Base-by-base conservation (phyloP, 2,113 vertebrate species). In the Argyrosomus japonicus region DNA sequence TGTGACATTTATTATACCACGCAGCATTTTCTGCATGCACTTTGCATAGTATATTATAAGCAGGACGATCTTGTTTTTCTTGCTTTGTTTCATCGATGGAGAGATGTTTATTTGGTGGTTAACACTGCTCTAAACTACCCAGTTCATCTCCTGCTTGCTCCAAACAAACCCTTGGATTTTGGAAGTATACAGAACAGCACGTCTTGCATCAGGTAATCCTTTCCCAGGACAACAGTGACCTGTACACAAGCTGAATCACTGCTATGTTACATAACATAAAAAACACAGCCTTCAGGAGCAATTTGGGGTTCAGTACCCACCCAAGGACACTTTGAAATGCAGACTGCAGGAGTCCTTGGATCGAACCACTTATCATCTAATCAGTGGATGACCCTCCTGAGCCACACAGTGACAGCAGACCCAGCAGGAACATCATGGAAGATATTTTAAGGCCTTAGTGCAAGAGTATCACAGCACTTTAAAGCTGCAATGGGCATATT, bases 191-290 rank as follows among this genome's bases (percentile, higher is more conserved):
- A 29, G 70, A 19, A 53, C 13, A 13, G 29, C 17, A 17, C 32
- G 64, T 79, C 23, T 32, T 68, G 27, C 36, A 9, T 40, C 43
- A 70, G 36, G 43, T 74, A 70, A 79, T 82, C 32, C 47, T 47
- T 69, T 67, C n/a, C 53, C 19, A 48, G 79, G 27, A 27, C 23
- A 62, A 43, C 27, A 40, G 67, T 29, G 47, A 68, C 17, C 45
- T 25, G 40, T 23, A 29, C 8, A 50, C 45, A 29, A 61, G 50
- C 72, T 64, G 54, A 79, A 75, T 63, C 54, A 67, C 47, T 36
- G 43, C 56, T 43, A 50, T 21, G 67, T 50, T 88, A 10, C 18
- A 0, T 60, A 48, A 84, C 50, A 40, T 32, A 32, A 32, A 40
- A 40, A 32, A 40, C 8, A 8, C 36, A 40, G 36, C 36, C 32